Conservation (phyloP, 2,888 invertebrate species). For the Helleia helle region DNA sequence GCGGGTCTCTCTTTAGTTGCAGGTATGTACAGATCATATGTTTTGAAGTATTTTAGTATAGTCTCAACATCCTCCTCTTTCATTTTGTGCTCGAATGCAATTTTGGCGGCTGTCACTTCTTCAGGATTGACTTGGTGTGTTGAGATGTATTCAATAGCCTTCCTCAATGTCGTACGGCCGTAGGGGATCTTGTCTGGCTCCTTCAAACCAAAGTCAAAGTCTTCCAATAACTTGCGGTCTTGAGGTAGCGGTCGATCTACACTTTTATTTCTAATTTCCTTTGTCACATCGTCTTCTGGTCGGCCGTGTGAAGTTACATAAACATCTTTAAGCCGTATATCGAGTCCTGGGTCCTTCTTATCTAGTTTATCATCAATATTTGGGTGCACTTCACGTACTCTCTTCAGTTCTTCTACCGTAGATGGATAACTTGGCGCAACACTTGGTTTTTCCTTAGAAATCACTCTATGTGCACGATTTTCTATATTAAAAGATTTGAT, state of each 20-base stretch:
- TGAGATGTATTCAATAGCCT: slow-evolving; percentile 77
- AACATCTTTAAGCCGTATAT: slow-evolving; percentile 79
- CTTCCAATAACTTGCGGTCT: slow-evolving; percentile 56
- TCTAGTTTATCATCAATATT: slow-evolving; percentile 75
- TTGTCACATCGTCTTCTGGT: slow-evolving; percentile 64
- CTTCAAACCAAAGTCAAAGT: slow-evolving; percentile 79
- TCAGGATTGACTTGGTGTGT: slow-evolving; percentile 77
- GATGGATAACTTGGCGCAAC: slow-evolving; percentile 81
- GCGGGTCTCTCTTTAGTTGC: slow-evolving; percentile 49
- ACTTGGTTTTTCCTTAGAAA: slow-evolving; percentile 77
- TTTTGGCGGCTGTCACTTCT: slow-evolving; percentile 68
- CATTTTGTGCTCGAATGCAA: slow-evolving; percentile 81
- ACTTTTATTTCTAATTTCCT: slow-evolving; percentile 40
- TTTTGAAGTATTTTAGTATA: slow-evolving; percentile 78
- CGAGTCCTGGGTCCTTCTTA: slow-evolving; percentile 76
- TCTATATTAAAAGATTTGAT: slow-evolving; percentile 82
- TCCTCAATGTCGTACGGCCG: slow-evolving; percentile 79
- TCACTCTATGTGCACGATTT: slow-evolving; percentile 80
- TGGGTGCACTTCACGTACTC: slow-evolving; percentile 76
- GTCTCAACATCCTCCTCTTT: slow-evolving; percentile 76
- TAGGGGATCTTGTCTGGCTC: slow-evolving; percentile 75
- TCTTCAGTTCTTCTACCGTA: slow-evolving; percentile 76
- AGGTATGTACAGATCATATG: slow-evolving; percentile 79
- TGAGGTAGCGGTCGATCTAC: slow-evolving; percentile 74
- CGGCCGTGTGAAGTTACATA: slow-evolving; percentile 80